Evolutionary conservation across 2,113 vertebrate species (phyloP), one percentile per base, ranked within the genome.

Genomic region (Pseudorhombus dupliciocellatus): DNA sequence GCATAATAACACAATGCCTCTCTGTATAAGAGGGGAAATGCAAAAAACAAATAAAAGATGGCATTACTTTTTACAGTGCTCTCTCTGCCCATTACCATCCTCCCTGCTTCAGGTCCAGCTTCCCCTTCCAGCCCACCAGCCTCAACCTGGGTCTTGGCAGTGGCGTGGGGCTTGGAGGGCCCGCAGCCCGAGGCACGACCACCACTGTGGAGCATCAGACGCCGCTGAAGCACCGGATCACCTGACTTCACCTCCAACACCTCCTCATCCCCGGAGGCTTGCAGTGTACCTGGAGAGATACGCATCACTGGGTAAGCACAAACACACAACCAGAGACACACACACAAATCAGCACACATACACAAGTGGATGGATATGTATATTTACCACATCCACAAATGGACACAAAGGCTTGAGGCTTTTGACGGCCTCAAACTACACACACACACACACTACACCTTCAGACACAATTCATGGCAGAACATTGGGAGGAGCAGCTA

Each of bases 241-340:
- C 84, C 83, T 73, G 82, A 78, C 87, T 88, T 90, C 81, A 87
- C 89, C 87, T 87, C 89, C 73, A 79, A 90, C 81, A 87, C 90
- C 89, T 92, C 85, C 73, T 81, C 85, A 79, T 90, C 89, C 84
- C 84, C 73, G 68, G 77, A 87, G 87, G 90, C 76, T 72, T 73
- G 71, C 80, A 75, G 74, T 59, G 77, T 87, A 90, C 92, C 94
- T 94, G 86, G 71, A 84, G 72, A 88, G 81, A 87, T 78, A 83
- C 37, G 84, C 81, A 85, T 89, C 83, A 80, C 71, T 81, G 77
- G 80, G 75, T 71, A 87, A 34, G 62, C 73, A 59, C 63, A 79
- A 12, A 80, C 55, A 66, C 48, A 70, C 46, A 62, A 51, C 30
- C 26, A 50, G 52, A 66, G 40, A 52, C n/a, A 68, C 28, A 28